Evolutionary conservation across 2,797 vertebrate genomes (phyloP), one percentile per base, ranked within the genome.

Genomic region (Chelon auratus): DNA sequence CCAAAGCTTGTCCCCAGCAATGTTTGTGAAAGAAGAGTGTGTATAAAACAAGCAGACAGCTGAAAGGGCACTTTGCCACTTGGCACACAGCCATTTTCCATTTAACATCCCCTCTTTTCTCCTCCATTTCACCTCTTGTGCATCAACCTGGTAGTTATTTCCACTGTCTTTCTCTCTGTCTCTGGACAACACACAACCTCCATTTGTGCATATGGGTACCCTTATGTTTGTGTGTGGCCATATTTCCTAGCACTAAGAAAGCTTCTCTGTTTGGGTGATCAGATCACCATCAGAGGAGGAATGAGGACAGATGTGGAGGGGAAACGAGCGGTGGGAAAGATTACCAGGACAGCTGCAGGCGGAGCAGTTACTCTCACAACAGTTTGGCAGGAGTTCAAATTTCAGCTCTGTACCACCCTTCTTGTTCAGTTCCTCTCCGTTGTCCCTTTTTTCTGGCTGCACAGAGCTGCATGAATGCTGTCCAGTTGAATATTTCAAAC

Each of bases 31-130:
- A 76, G 72, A 85, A 52, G 72, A 72, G 56, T 82, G 75, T 88
- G 76, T 81, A 77, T 85, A 77, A 90, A 93, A 91, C 80, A 80
- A 86, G 86, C 76, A 89, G 77, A 89, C 78, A 91, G 89, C 85
- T 89, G 73, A 89, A 87, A 80, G 85, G 88, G 83, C 87, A 88
- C 82, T 89, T 87, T 90, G 85, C 87, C 85, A 90, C 81, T 87
- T 92, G 89, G 90, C 89, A 72, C 4, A 0, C n/a, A 9, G 88
- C 90, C 92, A 93, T 81, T 91, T 92, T 92, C 86, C 89, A 92
- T 91, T 89, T 85, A 89, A 62, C 55, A 0, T 64, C 75, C 81
- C 73, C 75, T 75, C 72, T 71, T 83, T 81, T 89, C 81, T 82
- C 83, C 79, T 87, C 68, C 66, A 53, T 72, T 80, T 82, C 72